A percentile compares a stretch with the other conserved stretches of the same genome.
These are phyloP conservation scores for Pitta sordida DNA, from an alignment of 2,113 vertebrate genomes.

Conservation along the genomic window DNA sequence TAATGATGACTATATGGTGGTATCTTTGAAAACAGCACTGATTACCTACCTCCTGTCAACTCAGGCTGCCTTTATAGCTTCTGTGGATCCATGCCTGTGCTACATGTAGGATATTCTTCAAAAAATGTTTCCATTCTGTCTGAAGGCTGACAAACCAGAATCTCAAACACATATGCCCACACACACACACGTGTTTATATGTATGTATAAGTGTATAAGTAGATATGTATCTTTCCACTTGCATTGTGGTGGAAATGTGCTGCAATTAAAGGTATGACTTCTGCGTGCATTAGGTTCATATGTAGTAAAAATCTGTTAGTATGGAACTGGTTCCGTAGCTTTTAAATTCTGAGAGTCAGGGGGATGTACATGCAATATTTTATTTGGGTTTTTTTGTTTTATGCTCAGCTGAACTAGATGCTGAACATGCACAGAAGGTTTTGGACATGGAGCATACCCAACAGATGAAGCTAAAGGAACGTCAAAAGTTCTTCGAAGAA, in stretches of 20 bases:
- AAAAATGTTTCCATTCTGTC: not conserved
- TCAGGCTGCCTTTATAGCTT: not conserved
- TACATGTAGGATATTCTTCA: not conserved
- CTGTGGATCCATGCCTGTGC: not conserved
- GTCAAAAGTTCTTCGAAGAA: constrained; percentile 97
- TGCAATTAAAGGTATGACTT: not conserved
- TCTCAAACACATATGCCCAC: fast-evolving
- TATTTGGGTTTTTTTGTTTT: not conserved
- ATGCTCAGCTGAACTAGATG: constrained; percentile 84
- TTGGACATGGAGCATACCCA: constrained; percentile 85
- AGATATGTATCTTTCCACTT: not conserved
- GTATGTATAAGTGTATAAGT: not conserved
- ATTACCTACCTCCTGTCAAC: not conserved
- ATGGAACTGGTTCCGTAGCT: not conserved
- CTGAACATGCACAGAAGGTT: constrained; percentile 85
- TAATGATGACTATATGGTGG: not conserved
- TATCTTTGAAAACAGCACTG: not conserved
- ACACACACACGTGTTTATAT: not conserved
- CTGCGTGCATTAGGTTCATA: not conserved
- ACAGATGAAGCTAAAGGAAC: constrained; percentile 90
- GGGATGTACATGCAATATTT: not conserved
- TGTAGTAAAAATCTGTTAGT: not conserved
- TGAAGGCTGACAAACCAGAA: not conserved
- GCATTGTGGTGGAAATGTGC: not conserved
- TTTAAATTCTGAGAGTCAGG: not conserved